These are phyloP conservation scores for Drosophila yakuba DNA, from an alignment of 1,140 invertebrate species.

Conservation along the genomic window DNA sequence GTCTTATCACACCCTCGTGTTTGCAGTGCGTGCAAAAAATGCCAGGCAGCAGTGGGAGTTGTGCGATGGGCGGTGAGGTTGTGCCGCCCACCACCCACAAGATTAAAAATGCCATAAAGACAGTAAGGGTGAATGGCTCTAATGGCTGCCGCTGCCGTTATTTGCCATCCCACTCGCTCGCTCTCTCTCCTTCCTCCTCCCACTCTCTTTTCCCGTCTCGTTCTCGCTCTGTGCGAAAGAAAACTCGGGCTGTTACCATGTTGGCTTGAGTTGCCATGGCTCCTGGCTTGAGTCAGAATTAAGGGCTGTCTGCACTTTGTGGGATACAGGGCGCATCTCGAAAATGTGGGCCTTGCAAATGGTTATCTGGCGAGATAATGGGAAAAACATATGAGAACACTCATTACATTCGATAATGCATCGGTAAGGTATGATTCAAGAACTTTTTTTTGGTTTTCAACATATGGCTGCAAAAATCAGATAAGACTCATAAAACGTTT, in stretches of 20 bases:
- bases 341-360: slow-evolving; percentile 2
- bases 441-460: background rate
- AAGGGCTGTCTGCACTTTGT: slow-evolving; percentile 38
- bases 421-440: background rate
- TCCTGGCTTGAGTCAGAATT: slow-evolving; percentile 11
- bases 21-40: slow-evolving; percentile 82
- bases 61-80: slow-evolving; percentile 19
- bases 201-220: background rate
- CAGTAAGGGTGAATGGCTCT: slow-evolving; percentile 83
- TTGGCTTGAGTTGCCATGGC: slow-evolving; percentile 43
- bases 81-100: slow-evolving; percentile 71
- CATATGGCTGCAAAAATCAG: background rate
- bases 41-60: slow-evolving; percentile 23
- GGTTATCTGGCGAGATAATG: slow-evolving; percentile 28
- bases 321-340: slow-evolving; percentile 15
- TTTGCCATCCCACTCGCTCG: slow-evolving; percentile 50
- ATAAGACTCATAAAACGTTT: background rate
- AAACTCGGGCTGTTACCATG: slow-evolving; percentile 46
- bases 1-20: slow-evolving; percentile 83
- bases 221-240: slow-evolving; percentile 5
- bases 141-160: slow-evolving; percentile 77
- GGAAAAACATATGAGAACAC: slow-evolving; percentile 39
- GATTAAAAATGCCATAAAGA: slow-evolving; percentile 83
- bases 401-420: slow-evolving; percentile 16
- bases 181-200: slow-evolving; percentile 4